Base-by-base conservation (phyloP, 2,113 vertebrate species). In the Nothoprocta pentlandii region DNA sequence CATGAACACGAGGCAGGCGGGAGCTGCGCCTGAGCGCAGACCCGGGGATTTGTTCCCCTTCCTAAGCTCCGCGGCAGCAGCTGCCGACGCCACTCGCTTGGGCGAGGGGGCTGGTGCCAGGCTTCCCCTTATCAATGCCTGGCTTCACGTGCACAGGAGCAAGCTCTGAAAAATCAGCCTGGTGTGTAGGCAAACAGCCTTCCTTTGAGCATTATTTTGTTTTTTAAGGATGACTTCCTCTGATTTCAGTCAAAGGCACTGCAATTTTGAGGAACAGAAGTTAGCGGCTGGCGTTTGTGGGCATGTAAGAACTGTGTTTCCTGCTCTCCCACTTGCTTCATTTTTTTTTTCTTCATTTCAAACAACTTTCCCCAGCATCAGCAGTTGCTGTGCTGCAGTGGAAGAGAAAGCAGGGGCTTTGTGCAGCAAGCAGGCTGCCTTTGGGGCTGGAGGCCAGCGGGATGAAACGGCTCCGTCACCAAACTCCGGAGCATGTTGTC, bases 171-270 rank as follows among this genome's bases (percentile, higher is more conserved):
- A 95, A 94, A 73, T 81, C 59, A 89, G 83, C 54, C 80, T 79
- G 42, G 16, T 77, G 36, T 66, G 74, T 76, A 90, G 66, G 94
- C 41, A 92, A 89, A 89, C 44, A 76, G 54, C 30, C 30, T 81
- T 93, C 71, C 49, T 92, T 75, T 82, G 84, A 93, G 49, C 30
- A 25, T 53, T 68, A 34, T 81, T 93, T 86, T 84, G 36, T 87
- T 82, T 58, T 88, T 93, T 42, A 83, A 66, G 83, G 32, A 12
- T 53, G 73, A 61, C n/a, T 86, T 96, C 46, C 78, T 91, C 54
- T 85, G 44, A 88, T 74, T 91, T 78, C 49, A 71, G 34, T 71
- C 71, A 66, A 86, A 85, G 85, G 7, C 54, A 42, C 73, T 93
- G 53, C 66, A 42, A 39, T 56, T 93, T 58, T 21, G 32, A 7